Evolutionary conservation across 2,888 invertebrate genomes (phyloP), one percentile per base, ranked within the genome.

Genomic region (Aelia acuminata): DNA sequence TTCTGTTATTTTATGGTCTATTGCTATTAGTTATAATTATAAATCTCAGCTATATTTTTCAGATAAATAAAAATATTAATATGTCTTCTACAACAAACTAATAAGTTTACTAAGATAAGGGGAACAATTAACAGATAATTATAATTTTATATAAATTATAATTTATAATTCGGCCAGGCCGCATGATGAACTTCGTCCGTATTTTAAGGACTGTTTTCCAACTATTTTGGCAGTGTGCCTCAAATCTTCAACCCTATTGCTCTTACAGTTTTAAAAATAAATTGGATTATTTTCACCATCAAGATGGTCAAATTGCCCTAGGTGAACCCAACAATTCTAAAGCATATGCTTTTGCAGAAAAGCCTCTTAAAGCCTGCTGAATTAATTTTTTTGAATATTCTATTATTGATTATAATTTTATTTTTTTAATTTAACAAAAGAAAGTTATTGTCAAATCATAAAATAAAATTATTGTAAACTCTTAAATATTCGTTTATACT

Each of bases 181-280:
- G 35, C 63, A 70, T 70, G 63, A 70, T 70, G 63, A 70, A 70
- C 63, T 70, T 70, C 7, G 18, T 70, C 35, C 63, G 31, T 70
- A 70, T 70, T 80, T 80, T 80, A 80, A 80, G 43, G 80, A 80
- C n/a, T 43, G 80, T 47, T 39, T 43, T 47, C 80, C 80, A 39
- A 80, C 80, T 43, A 43, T 80, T 80, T n/a, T 80, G 80, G 80
- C 80, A 80, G n/a, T 13, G 35, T 80, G 80, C 80, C 80, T 80
- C 43, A 80, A 43, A 80, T 80, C 80, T 80, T 43, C 80, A 80
- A 80, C 80, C 80, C 43, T 39, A 80, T 80, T 80, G 39, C 39
- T 80, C 39, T 80, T 80, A 80, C 43, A 80, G 43, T 39, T 80
- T 80, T 80, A 47, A 80, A 80, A 80, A 80, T 80, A 80, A 80